A percentile compares a stretch with the other conserved stretches of the same genome.
Evolutionary conservation across 1,140 invertebrate genomes (phyloP).

Genomic region (Drosophila mauritiana): DNA sequence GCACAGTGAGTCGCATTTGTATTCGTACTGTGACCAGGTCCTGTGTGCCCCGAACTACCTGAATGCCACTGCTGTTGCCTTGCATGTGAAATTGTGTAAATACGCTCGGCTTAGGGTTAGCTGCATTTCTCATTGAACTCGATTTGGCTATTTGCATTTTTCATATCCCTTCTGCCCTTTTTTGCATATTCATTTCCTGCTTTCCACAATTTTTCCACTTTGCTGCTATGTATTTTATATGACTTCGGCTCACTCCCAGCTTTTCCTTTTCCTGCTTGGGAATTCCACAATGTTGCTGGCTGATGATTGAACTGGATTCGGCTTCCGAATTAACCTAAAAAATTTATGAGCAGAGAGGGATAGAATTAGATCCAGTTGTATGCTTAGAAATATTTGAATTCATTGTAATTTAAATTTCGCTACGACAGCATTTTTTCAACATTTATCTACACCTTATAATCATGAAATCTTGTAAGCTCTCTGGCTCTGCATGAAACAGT

Average conservation of each 20-base stretch:
- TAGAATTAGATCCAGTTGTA: constrained; percentile 12
- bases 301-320: constrained; percentile 31
- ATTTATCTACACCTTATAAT: too few species aligned
- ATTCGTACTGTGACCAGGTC: constrained; percentile 11
- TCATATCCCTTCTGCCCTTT: constrained; percentile 72
- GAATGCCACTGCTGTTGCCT: neutral
- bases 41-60: constrained; percentile 8
- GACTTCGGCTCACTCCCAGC: constrained; percentile 33
- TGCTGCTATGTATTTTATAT: constrained; percentile 48
- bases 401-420: neutral
- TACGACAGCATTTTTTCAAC: neutral
- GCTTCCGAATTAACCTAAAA: constrained; percentile 30
- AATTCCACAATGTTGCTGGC: constrained; percentile 20
- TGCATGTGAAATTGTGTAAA: constrained; percentile 44
- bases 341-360: constrained; percentile 9
- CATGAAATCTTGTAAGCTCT: too few species aligned
- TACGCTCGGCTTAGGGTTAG: constrained; percentile 60
- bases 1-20: constrained; percentile 62
- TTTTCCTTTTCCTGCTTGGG: constrained; percentile 5
- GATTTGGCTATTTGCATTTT: constrained; percentile 80
- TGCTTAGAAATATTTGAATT: neutral
- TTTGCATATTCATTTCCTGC: constrained; percentile 80
- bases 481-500: too few species aligned
- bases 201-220: constrained; percentile 62
- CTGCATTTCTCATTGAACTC: constrained; percentile 69